phyloP scores from a whole-genome alignment of 2,888 invertebrate genomes.

The Agrypnus murinus region DNA sequence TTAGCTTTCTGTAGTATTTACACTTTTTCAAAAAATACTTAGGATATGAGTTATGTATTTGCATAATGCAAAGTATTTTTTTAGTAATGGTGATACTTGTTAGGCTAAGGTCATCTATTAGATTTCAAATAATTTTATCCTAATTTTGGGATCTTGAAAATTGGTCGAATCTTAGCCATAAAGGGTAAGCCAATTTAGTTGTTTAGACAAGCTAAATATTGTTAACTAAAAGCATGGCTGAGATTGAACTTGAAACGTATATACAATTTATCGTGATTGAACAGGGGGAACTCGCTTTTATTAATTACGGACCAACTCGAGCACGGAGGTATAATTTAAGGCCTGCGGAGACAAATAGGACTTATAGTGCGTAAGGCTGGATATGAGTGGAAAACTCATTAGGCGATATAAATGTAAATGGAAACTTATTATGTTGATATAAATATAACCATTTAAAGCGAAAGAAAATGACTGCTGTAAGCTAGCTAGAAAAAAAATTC shows the following conservation, averaged over 20 bases:
- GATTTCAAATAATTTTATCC: no score
- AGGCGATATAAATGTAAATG: conserved; percentile 11
- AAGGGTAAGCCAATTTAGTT: background rate
- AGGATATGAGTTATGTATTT: no score
- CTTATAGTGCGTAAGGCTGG: background rate
- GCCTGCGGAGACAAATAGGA: conserved; percentile 13
- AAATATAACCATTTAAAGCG: no score
- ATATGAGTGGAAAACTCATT: conserved; percentile 5
- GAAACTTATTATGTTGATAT: conserved; percentile 6
- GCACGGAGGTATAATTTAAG: conserved; percentile 10
- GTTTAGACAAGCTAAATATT: background rate
- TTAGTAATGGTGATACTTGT: no score
- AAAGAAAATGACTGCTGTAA: background rate
- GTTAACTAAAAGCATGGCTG: conserved; percentile 15
- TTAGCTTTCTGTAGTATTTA: no score
- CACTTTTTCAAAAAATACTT: no score
- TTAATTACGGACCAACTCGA: conserved; percentile 17
- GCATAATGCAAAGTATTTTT: no score
- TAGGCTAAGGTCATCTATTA: no score
- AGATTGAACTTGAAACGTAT: background rate
- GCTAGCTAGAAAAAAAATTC: no score
- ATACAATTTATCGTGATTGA: conserved; percentile 27
- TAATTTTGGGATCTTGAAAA: background rate
- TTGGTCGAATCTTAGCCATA: background rate
- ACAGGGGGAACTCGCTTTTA: conserved; percentile 13